Conservation (phyloP, 2,113 vertebrate species). For the Salvelinus namaycush region DNA sequence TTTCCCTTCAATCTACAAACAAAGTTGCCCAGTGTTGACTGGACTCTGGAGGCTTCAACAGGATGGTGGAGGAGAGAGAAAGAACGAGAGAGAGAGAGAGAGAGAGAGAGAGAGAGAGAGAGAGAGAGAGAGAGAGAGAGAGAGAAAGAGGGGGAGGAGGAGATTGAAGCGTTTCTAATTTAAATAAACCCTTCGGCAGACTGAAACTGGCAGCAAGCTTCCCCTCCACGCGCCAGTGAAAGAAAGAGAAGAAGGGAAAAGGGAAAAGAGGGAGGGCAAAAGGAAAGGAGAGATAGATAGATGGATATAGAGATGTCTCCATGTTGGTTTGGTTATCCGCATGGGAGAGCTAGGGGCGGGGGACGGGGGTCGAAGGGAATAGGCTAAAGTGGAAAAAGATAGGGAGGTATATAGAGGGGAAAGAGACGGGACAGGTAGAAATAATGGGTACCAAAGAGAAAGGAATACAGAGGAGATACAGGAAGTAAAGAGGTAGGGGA, state of each 20-base stretch:
- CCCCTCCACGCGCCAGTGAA: conserved; percentile 72
- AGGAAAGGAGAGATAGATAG: conserved; percentile 67
- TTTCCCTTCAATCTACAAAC: conserved; percentile 68
- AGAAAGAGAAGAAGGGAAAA: conserved; percentile 53
- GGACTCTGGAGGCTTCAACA: conserved; percentile 63
- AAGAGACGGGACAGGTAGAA: conserved; percentile 51
- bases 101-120: conserved; percentile 13
- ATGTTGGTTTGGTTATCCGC: conserved; percentile 65
- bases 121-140: conserved; percentile 58
- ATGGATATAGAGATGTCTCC: conserved; percentile 75
- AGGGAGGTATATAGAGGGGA: conserved; percentile 51
- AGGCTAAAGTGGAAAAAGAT: conserved; percentile 61
- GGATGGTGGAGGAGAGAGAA: conserved; percentile 63
- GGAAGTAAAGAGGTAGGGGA: conserved; percentile 39
- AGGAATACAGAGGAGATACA: conserved; percentile 55
- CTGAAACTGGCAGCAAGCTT: conserved; percentile 81
- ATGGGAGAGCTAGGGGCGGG: conserved; percentile 61
- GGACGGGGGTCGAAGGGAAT: conserved; percentile 48
- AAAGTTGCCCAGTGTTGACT: conserved; percentile 73
- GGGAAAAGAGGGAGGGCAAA: conserved; percentile 48
- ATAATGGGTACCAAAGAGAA: conserved; percentile 36
- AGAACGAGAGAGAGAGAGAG: conserved; percentile 48
- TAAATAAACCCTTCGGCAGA: conserved; percentile 83
- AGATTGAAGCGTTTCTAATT: conserved; percentile 81
- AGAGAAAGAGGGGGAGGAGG: conserved; percentile 9